phyloP scores from a whole-genome alignment of 35 echinoderm and acorn worm species.

The Ptychodera flava region DNA sequence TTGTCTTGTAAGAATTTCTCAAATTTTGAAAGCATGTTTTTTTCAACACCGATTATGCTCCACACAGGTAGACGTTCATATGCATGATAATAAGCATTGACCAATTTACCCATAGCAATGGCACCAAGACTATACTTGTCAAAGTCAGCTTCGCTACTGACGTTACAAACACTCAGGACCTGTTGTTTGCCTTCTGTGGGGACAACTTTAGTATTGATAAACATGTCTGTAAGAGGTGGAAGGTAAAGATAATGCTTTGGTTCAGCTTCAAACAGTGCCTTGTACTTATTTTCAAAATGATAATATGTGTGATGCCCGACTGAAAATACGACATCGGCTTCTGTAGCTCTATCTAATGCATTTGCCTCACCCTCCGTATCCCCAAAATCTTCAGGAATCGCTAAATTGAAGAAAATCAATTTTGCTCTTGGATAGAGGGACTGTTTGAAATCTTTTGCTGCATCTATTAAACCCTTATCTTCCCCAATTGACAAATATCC shows the following conservation, averaged over 20 bases:
- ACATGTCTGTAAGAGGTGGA: not conserved
- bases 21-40: not conserved
- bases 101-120: not conserved
- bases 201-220: not conserved
- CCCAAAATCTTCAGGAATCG: not conserved
- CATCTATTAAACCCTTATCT: not conserved
- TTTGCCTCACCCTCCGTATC: not conserved
- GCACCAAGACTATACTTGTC: not conserved
- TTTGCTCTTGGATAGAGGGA: not conserved
- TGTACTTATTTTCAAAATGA: not conserved
- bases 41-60: not conserved
- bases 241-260: not conserved
- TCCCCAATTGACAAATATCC: too few species aligned
- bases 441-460: not conserved
- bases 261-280: not conserved
- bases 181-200: not conserved
- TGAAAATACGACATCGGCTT: not conserved
- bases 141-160: not conserved
- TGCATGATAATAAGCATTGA: not conserved
- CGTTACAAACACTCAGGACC: not conserved
- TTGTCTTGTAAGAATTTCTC: not conserved
- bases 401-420: not conserved
- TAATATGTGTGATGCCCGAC: not conserved
- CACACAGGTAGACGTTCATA: not conserved
- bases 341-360: not conserved